Base-by-base conservation (phyloP, 1,140 invertebrate genomes). In the Zaprionus lachaisei region DNA sequence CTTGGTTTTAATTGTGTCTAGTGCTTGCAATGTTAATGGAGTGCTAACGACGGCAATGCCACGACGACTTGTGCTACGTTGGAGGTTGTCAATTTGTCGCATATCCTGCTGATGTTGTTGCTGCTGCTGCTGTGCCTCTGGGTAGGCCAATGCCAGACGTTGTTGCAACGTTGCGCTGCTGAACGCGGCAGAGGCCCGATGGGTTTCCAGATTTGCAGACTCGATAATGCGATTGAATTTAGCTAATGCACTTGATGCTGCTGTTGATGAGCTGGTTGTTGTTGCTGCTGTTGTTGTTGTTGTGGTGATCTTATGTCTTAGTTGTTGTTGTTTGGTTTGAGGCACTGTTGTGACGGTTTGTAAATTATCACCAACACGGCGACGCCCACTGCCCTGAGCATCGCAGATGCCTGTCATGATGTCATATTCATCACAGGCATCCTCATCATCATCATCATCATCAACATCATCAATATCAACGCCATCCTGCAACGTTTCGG, bases 301-400 rank as follows among this genome's bases (percentile, higher is more conserved):
- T 77, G 83, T 62, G 72, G 65, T 89, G 85, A 85, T 78, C 81
- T 90, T 92, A 85, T 86, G 80, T 74, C 75, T 82, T 91, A 81
- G 82, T 91, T 91, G 86, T 84, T 90, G 79, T 79, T 86, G 72
- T 79, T 83, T 91, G 70, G 81, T 81, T 90, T 92, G 91, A 92
- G 91, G 91, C 91, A 92, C 91, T 92, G 87, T 91, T 92, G 91
- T 92, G 91, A 92, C 91, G 91, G 91, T 92, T 86, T 91, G 83
- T 92, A 92, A 60, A 79, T 91, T 86, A 83, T 79, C 79, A 87
- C 77, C 79, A 75, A 70, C 80, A 72, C 56, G 65, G 26, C 76
- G 61, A 67, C 51, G 70, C 76, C 65, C 71, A 75, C 72, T 79
- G 71, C 67, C 66, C 65, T 78, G 75, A 73, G 63, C 71, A 55